A percentile compares a stretch with the other conserved stretches of the same genome.
Evolutionary conservation across 2,797 vertebrate species (phyloP).

Genomic region (Parotocinclus haroldoi): DNA sequence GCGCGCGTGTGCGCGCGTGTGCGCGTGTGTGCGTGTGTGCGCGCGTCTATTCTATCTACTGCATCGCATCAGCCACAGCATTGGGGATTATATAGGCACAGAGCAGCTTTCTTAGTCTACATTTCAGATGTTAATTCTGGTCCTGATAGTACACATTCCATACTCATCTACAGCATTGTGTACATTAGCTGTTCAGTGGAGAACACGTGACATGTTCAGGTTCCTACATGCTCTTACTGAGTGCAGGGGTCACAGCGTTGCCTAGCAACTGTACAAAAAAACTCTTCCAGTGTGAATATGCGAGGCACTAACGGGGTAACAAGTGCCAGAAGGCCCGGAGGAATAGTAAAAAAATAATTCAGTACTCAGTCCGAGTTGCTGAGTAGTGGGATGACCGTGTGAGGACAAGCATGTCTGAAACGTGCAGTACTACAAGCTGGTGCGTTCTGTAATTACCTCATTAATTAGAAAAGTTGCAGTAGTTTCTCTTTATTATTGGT

Average conservation of each 20-base stretch:
- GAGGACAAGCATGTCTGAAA: too few species aligned
- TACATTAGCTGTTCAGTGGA: slow-evolving; percentile 1
- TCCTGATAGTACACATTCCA: background rate
- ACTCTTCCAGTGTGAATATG: slow-evolving; percentile 17
- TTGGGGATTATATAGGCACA: background rate
- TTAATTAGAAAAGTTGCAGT: too few species aligned
- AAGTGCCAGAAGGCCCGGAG: background rate
- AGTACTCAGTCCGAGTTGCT: too few species aligned
- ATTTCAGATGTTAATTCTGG: background rate
- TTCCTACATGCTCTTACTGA: slow-evolving; percentile 19
- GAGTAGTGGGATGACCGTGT: too few species aligned
- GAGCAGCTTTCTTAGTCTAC: background rate
- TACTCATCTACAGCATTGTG: slow-evolving; percentile 3
- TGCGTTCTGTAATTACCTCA: too few species aligned
- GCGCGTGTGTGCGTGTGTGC: too few species aligned
- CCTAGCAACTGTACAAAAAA: slow-evolving; percentile 44
- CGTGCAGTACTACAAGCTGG: too few species aligned
- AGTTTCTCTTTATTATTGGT: too few species aligned
- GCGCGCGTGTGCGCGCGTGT: too few species aligned
- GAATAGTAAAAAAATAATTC: too few species aligned
- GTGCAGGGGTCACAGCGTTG: slow-evolving; percentile 44
- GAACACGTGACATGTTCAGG: slow-evolving; percentile 10
- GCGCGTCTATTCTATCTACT: too few species aligned
- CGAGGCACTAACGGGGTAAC: slow-evolving; percentile 1
- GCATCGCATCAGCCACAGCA: too few species aligned